phyloP scores from a whole-genome alignment of 2,888 invertebrate genomes.

The Seira ritae region DNA sequence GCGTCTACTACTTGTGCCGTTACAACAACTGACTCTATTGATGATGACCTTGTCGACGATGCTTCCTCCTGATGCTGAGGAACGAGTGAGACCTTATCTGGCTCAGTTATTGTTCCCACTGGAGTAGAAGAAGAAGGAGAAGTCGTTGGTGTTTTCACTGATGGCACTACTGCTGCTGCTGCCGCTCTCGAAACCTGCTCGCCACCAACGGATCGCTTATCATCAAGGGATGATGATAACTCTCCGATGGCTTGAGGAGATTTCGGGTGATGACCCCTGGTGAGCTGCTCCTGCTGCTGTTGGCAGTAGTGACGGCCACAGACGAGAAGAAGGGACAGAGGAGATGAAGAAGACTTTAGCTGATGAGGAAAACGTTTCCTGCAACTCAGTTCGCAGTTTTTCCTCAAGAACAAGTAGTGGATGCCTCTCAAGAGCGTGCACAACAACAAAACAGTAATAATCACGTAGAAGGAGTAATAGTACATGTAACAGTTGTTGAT shows the following conservation, averaged over 20 bases:
- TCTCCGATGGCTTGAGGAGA: background rate
- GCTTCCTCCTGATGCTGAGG: too few species aligned
- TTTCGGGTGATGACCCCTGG: background rate
- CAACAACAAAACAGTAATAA: slow-evolving; percentile 35
- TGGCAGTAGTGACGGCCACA: background rate
- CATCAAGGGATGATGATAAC: slow-evolving; percentile 7
- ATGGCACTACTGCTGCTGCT: background rate
- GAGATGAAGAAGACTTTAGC: background rate
- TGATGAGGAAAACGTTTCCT: background rate
- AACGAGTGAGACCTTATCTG: slow-evolving; percentile 6
- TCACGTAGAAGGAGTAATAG: slow-evolving; percentile 46
- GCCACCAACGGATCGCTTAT: background rate
- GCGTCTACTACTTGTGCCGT: background rate
- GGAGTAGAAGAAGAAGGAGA: too few species aligned
- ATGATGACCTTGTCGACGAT: background rate
- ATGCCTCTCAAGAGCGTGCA: slow-evolving; percentile 35
- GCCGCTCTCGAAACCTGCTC: too few species aligned
- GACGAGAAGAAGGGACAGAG: slow-evolving; percentile 7
- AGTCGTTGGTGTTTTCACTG: background rate
- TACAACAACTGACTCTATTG: background rate
- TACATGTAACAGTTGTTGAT: slow-evolving; percentile 46
- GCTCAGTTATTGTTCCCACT: slow-evolving; percentile 5
- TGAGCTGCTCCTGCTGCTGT: background rate
- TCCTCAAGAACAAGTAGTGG: slow-evolving; percentile 22
- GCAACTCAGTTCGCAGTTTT: slow-evolving; percentile 17